Percentiles rank a stretch among this genome's conserved stretches.
Evolutionary conservation across 2,797 vertebrate genomes (phyloP).

Genomic region (Anabas testudineus): DNA sequence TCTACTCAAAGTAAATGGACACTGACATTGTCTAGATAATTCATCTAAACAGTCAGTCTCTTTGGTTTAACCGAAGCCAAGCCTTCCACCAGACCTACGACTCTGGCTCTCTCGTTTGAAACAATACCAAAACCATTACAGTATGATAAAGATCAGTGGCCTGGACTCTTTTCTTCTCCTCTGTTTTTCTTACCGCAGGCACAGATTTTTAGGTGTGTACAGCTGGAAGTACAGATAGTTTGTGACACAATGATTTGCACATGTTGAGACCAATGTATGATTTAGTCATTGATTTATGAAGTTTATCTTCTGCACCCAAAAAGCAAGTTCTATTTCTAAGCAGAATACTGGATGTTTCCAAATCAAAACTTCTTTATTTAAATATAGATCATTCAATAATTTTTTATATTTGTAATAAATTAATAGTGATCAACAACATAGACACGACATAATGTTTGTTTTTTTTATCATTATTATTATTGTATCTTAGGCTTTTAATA

Average conservation of each 20-base stretch:
- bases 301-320: conserved; percentile 14
- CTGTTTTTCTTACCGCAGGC: conserved; percentile 50
- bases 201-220: conserved; percentile 66
- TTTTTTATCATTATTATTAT: background rate
- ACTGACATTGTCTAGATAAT: conserved; percentile 87
- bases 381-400: conserved; percentile 23
- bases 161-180: conserved; percentile 34
- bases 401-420: conserved; percentile 1
- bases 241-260: conserved; percentile 75
- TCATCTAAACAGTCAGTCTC: conserved; percentile 85
- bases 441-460: background rate
- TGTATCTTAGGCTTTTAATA: conserved; percentile 7
- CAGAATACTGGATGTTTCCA: conserved; percentile 13
- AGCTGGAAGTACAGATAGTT: conserved; percentile 56
- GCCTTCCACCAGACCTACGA: conserved; percentile 63
- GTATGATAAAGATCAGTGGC: conserved; percentile 74
- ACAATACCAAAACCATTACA: conserved; percentile 74
- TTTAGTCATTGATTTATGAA: conserved; percentile 59
- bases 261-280: conserved; percentile 61
- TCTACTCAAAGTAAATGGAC: conserved; percentile 78
- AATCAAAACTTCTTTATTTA: conserved; percentile 33
- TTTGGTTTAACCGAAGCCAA: conserved; percentile 77
- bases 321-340: conserved; percentile 25
- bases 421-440: conserved; percentile 17
- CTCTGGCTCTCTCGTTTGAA: conserved; percentile 67